A percentile compares a stretch with the other conserved stretches of the same genome.
phyloP scores from a whole-genome alignment of 1,140 invertebrate genomes.

The Caenorhabditis latens region DNA sequence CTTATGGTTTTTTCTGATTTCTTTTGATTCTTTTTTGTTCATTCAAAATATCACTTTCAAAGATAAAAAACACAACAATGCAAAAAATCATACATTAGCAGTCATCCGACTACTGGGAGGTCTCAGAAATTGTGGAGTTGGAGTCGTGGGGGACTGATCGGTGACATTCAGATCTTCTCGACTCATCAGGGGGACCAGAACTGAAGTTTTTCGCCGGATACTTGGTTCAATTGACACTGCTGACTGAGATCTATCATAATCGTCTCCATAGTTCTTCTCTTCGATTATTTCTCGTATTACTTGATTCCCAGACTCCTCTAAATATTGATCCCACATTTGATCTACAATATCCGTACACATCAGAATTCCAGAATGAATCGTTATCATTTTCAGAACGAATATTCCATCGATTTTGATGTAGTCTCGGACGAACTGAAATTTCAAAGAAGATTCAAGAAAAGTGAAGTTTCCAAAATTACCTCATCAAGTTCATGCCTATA shows the following conservation, averaged over 20 bases:
- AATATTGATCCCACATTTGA: conserved; percentile 71
- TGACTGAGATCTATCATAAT: conserved; percentile 52
- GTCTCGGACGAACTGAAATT: conserved; percentile 72
- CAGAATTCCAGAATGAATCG: conserved; percentile 73
- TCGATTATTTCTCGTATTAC: conserved; percentile 43
- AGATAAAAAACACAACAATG: no score
- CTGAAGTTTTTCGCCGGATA: conserved; percentile 70
- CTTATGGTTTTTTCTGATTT: neutral
- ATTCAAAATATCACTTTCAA: no score
- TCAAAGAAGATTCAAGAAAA: conserved; percentile 17
- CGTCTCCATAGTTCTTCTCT: conserved; percentile 35
- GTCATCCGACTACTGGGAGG: conserved; percentile 58
- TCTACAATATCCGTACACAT: conserved; percentile 73
- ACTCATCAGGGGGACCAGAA: conserved; percentile 72
- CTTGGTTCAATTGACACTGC: conserved; percentile 45
- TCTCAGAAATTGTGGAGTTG: conserved; percentile 32
- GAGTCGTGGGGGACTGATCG: conserved; percentile 18
- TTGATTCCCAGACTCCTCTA: conserved; percentile 56
- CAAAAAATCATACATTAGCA: conserved; percentile 4
- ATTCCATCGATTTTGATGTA: conserved; percentile 76
- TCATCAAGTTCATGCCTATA: conserved; percentile 70
- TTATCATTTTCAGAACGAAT: conserved; percentile 76
- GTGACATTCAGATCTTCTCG: conserved; percentile 63
- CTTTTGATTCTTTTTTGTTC: no score
- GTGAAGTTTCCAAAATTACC: conserved; percentile 3